A percentile compares a stretch with the other conserved stretches of the same genome.
These are phyloP conservation scores for Plestiodon gilberti DNA, from an alignment of 2,113 vertebrate species.

Conservation along the genomic window DNA sequence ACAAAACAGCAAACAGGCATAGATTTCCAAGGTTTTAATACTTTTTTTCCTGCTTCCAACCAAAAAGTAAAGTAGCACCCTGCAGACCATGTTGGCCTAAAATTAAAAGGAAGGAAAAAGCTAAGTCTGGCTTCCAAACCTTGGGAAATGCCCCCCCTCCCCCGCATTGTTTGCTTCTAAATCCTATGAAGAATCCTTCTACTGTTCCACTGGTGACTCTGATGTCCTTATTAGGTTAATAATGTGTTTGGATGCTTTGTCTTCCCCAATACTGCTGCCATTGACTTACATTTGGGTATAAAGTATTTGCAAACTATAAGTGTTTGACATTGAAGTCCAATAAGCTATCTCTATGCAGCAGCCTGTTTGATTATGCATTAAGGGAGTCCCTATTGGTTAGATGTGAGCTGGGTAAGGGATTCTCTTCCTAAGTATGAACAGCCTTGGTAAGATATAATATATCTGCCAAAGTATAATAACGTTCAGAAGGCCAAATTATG, in stretches of 20 bases:
- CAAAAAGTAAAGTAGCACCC: neutral
- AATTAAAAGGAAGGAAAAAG: neutral
- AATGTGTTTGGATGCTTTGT: constrained; percentile 52
- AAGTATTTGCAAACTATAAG: constrained; percentile 61
- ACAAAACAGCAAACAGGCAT: neutral
- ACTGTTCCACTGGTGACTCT: constrained; percentile 27
- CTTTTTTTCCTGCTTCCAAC: neutral
- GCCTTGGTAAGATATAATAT: constrained; percentile 7
- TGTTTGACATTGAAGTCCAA: constrained; percentile 41
- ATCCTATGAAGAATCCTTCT: constrained; percentile 33
- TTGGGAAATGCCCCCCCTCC: constrained; percentile 23
- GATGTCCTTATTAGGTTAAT: constrained; percentile 55
- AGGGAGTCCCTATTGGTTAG: constrained; percentile 34
- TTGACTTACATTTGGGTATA: constrained; percentile 36
- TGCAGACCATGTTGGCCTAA: neutral
- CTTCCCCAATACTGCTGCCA: constrained; percentile 33
- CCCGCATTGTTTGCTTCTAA: constrained; percentile 7
- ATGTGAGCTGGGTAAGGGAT: constrained; percentile 27
- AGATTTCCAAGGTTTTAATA: constrained; percentile 8
- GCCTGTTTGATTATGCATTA: constrained; percentile 38
- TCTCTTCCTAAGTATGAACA: constrained; percentile 8
- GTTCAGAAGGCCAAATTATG: constrained; percentile 29
- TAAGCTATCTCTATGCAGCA: constrained; percentile 31
- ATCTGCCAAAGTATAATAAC: constrained; percentile 19
- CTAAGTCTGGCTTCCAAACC: constrained; percentile 25